These are phyloP conservation scores for Auanema sp. DNA, from an alignment of 2,888 invertebrate genomes.

Conservation along the genomic window DNA sequence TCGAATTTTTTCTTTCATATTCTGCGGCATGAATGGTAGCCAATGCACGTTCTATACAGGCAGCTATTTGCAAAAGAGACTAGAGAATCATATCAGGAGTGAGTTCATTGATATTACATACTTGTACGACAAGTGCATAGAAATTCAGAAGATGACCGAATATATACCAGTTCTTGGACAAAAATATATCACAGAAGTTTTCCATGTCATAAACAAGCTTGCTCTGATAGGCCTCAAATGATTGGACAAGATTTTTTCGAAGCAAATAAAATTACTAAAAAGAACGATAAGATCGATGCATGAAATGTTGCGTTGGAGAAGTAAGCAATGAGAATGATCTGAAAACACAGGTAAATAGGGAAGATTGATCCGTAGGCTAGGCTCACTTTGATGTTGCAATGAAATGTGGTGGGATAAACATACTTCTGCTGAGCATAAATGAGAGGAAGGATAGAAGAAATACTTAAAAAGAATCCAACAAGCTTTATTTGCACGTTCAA, in stretches of 20 bases:
- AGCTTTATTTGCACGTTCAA: neutral
- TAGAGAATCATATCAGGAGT: neutral
- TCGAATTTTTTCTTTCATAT: neutral
- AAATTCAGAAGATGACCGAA: conserved; percentile 1
- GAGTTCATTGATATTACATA: neutral
- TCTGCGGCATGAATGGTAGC: neutral
- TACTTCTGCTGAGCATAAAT: conserved; percentile 1
- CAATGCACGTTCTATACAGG: neutral
- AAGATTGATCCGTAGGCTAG: too few relatives aligned
- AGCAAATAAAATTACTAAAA: neutral
- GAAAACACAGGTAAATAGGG: neutral
- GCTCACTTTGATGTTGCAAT: neutral
- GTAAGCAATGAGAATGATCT: neutral
- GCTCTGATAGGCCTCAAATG: neutral
- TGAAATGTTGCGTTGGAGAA: neutral
- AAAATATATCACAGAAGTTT: conserved; percentile 3
- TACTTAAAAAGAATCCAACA: neutral
- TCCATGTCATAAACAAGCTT: neutral
- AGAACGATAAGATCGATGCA: neutral
- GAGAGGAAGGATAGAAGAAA: neutral
- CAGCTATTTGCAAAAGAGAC: neutral
- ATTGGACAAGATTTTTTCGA: neutral
- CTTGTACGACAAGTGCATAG: neutral
- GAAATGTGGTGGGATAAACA: neutral
- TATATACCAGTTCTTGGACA: neutral